A percentile compares a stretch with the other conserved stretches of the same genome.
Conservation (phyloP, 1,140 invertebrate genomes). For the Caenorhabditis inopinata region DNA sequence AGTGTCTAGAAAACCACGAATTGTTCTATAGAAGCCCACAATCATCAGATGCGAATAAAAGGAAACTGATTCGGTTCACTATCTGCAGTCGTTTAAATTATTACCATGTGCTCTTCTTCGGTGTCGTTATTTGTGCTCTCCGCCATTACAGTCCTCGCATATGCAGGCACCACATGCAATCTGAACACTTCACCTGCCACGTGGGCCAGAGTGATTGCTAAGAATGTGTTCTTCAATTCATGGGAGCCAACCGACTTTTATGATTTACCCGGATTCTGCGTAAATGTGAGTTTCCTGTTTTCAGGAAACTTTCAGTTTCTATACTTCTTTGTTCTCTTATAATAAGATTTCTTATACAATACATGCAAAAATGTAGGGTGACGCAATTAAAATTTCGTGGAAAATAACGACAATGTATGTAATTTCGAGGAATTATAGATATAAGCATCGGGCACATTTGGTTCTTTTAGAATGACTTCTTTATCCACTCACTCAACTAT, state of each 20-base stretch:
- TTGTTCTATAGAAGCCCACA: background rate
- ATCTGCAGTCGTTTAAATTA: background rate
- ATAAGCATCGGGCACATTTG: no score
- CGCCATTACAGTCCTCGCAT: background rate
- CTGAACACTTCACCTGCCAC: background rate
- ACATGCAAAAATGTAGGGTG: no score
- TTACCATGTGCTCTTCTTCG: background rate
- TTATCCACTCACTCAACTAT: background rate
- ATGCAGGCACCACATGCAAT: background rate
- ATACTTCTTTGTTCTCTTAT: no score
- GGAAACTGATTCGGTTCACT: background rate
- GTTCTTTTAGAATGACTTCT: background rate
- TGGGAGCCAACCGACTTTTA: background rate
- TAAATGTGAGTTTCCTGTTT: background rate
- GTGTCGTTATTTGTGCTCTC: background rate
- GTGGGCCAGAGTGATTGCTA: background rate
- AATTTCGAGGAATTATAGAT: no score
- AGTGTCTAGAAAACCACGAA: background rate
- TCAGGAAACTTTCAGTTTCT: no score
- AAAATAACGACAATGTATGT: no score
- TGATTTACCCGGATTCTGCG: background rate
- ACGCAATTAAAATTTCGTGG: no score
- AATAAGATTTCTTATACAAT: no score
- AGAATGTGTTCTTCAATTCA: slow-evolving; percentile 11
- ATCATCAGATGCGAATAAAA: no score